Percentiles rank a stretch among this genome's conserved stretches.
Evolutionary conservation across 2,888 invertebrate genomes (phyloP).

Genomic region (Caenorhabditis imperialis): DNA sequence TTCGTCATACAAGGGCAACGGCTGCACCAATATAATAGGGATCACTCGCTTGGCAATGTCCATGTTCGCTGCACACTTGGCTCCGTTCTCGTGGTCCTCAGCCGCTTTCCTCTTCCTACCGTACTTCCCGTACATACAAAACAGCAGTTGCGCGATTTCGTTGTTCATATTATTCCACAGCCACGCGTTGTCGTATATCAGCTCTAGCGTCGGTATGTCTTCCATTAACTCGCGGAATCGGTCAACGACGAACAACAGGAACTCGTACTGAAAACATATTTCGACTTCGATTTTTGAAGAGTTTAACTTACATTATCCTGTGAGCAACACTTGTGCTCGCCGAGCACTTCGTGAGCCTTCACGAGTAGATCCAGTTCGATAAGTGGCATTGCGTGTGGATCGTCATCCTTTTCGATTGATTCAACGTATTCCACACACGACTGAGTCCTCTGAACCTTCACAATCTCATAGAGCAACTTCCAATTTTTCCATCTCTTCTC

Average conservation of each 20-base stretch:
- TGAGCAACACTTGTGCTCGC: constrained; percentile 45
- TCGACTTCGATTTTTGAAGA: too few relatives aligned
- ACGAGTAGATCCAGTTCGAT: constrained; percentile 56
- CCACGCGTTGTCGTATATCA: constrained; percentile 52
- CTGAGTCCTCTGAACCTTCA: constrained; percentile 8
- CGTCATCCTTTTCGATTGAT: constrained; percentile 24
- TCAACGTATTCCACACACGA: constrained; percentile 37
- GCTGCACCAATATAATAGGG: constrained; percentile 50
- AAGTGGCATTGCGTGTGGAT: constrained; percentile 53
- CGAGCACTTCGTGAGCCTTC: constrained; percentile 61
- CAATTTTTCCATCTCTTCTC: constrained; percentile 46
- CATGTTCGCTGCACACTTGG: constrained; percentile 4
- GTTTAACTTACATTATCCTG: constrained; percentile 53
- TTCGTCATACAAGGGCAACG: constrained; percentile 61
- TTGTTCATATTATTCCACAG: constrained; percentile 56
- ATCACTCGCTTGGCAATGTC: constrained; percentile 32
- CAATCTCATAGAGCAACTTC: constrained; percentile 40
- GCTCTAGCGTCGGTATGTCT: constrained; percentile 29
- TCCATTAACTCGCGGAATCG: constrained; percentile 33
- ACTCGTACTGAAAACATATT: constrained; percentile 50
- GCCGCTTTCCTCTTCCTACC: constrained; percentile 38
- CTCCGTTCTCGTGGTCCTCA: constrained; percentile 51
- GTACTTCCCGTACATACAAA: constrained; percentile 59
- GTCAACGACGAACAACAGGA: constrained; percentile 48
- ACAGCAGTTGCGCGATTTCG: constrained; percentile 55